Evolutionary conservation across 2,888 invertebrate species (phyloP).

Genomic region (Adineta ricciae): DNA sequence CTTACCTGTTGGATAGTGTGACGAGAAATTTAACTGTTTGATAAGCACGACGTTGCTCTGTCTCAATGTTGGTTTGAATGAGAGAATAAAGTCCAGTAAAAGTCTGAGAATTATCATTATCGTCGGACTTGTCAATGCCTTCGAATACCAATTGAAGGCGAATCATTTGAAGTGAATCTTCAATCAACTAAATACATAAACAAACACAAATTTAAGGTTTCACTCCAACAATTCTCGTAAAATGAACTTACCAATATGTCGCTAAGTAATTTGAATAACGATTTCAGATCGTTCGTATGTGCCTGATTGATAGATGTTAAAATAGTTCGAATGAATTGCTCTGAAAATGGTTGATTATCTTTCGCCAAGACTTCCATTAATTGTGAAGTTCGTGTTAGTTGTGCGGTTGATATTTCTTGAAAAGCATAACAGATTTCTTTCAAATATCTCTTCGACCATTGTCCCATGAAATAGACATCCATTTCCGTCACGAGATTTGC

Average conservation of each 20-base stretch:
- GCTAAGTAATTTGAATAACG: constrained; percentile 40
- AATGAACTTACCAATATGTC: constrained; percentile 46
- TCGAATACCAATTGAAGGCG: constrained; percentile 22
- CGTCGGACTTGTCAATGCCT: not conserved
- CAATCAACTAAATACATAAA: not conserved
- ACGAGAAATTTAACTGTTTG: constrained; percentile 53
- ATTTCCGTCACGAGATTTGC: not conserved
- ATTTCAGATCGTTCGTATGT: not conserved
- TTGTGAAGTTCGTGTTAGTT: not conserved
- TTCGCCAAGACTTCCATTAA: not conserved
- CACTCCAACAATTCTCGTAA: not conserved
- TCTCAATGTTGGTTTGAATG: constrained; percentile 46
- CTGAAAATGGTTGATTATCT: not conserved
- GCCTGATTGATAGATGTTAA: not conserved
- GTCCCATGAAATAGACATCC: not conserved
- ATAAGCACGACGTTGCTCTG: constrained; percentile 52
- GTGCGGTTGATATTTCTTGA: not conserved
- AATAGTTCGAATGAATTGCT: not conserved
- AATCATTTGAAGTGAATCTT: constrained; percentile 7
- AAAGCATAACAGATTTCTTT: constrained; percentile 5
- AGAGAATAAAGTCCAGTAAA: constrained; percentile 38
- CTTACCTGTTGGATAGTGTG: constrained; percentile 46
- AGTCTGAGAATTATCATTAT: not conserved
- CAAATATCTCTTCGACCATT: not conserved
- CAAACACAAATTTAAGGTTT: not conserved